Percentiles rank a stretch among this genome's conserved stretches.
These are phyloP conservation scores for Allophyes oxyacanthae DNA, from an alignment of 2,888 invertebrate species.

Conservation along the genomic window DNA sequence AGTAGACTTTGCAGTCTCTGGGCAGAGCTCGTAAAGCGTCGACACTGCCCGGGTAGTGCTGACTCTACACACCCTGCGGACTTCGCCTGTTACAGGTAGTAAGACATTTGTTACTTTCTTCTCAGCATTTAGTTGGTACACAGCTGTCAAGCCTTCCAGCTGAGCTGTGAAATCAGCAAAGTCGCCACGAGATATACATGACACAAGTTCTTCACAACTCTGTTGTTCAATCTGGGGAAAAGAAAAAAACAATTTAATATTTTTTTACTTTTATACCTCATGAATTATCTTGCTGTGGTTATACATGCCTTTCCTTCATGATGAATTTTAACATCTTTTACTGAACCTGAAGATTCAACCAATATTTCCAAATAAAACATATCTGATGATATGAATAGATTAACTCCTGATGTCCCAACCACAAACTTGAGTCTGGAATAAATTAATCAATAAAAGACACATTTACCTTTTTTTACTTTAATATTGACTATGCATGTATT, in stretches of 20 bases:
- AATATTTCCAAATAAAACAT: constrained; percentile 98
- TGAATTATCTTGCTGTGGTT: constrained; percentile 8
- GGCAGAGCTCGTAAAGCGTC: constrained; percentile 8
- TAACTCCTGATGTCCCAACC: constrained; percentile 94
- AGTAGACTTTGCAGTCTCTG: constrained; percentile 26
- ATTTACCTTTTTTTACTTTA: too few species aligned
- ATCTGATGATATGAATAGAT: constrained; percentile 97
- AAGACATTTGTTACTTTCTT: constrained; percentile 90
- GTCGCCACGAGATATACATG: constrained; percentile 95
- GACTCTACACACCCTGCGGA: constrained; percentile 52
- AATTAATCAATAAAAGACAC: background rate
- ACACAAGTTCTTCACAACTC: constrained; percentile 96
- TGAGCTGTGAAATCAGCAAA: constrained; percentile 97
- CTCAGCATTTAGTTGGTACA: constrained; percentile 98
- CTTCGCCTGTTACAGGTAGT: constrained; percentile 53
- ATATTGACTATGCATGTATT: too few species aligned
- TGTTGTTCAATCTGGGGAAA: constrained; percentile 90
- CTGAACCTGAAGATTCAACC: constrained; percentile 94
- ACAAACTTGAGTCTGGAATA: constrained; percentile 94
- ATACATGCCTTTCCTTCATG: constrained; percentile 94
- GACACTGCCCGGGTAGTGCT: constrained; percentile 46
- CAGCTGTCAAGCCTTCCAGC: constrained; percentile 96
- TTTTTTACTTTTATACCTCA: background rate
- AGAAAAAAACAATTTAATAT: constrained; percentile 8
- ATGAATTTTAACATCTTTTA: constrained; percentile 96